Percentiles rank a stretch among this genome's conserved stretches.
phyloP scores from a whole-genome alignment of 2,797 vertebrate species.

The Thalassophryne amazonica region DNA sequence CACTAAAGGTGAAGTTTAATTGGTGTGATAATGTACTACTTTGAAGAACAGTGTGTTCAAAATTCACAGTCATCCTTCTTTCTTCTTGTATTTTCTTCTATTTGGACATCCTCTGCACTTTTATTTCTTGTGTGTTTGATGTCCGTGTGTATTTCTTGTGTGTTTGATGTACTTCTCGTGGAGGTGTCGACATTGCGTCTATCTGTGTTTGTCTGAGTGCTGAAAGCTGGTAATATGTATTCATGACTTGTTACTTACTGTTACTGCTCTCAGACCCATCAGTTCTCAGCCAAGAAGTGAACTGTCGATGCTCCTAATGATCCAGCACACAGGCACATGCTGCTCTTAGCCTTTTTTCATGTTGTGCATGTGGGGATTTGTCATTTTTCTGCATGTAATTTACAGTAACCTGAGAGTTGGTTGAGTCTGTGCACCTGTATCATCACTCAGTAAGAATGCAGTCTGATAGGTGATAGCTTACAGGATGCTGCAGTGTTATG shows the following conservation, averaged over 20 bases:
- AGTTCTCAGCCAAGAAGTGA: conserved; percentile 42
- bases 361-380: conserved; percentile 4
- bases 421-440: too few relatives aligned
- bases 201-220: conserved; percentile 3
- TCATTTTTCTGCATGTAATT: too few relatives aligned
- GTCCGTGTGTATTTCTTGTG: background rate
- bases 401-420: too few relatives aligned
- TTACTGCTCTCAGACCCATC: conserved; percentile 35
- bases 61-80: too few relatives aligned
- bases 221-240: conserved; percentile 42
- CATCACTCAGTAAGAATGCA: too few relatives aligned
- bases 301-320: conserved; percentile 40
- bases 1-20: too few relatives aligned
- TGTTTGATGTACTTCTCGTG: background rate
- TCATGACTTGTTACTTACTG: conserved; percentile 39
- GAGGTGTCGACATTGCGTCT: background rate
- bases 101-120: conserved; percentile 2
- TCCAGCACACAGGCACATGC: conserved; percentile 11
- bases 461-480: too few relatives aligned
- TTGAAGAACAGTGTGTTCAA: conserved; percentile 24
- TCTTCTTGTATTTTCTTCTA: conserved; percentile 38
- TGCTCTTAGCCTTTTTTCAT: conserved; percentile 25
- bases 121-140: background rate
- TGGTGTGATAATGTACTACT: conserved; percentile 56
- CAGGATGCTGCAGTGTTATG: too few relatives aligned